Percentiles rank a stretch among this genome's conserved stretches.
phyloP scores from a whole-genome alignment of 2,888 invertebrate species.

The Thelaira solivaga region DNA sequence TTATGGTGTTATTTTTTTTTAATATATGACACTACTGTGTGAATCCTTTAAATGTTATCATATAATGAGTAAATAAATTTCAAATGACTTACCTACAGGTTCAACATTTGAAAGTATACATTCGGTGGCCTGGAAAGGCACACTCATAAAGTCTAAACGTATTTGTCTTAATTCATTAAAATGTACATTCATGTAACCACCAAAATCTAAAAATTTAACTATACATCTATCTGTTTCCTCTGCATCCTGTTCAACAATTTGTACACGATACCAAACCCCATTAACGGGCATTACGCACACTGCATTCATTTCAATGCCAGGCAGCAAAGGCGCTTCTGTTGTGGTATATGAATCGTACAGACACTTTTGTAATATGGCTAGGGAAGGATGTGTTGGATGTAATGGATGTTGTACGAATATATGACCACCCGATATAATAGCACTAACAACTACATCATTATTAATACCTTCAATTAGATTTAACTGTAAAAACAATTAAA shows the following conservation, averaged over 20 bases:
- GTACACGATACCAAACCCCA: slow-evolving; percentile 93
- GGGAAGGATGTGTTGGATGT: slow-evolving; percentile 93
- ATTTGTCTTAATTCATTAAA: slow-evolving; percentile 92
- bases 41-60: too few relatives aligned
- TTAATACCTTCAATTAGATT: slow-evolving; percentile 93
- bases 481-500: slow-evolving; percentile 79
- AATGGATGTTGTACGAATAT: slow-evolving; percentile 97
- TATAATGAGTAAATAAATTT: too few relatives aligned
- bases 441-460: slow-evolving; percentile 94
- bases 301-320: slow-evolving; percentile 86
- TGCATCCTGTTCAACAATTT: slow-evolving; percentile 82
- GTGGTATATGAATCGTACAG: slow-evolving; percentile 90
- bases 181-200: slow-evolving; percentile 91
- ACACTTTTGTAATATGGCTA: slow-evolving; percentile 87
- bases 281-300: slow-evolving; percentile 90
- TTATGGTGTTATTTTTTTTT: too few relatives aligned
- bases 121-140: slow-evolving; percentile 98
- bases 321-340: slow-evolving; percentile 87
- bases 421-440: slow-evolving; percentile 90
- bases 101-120: slow-evolving; percentile 93
- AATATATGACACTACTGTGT: too few relatives aligned
- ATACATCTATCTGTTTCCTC: slow-evolving; percentile 79
- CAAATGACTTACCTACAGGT: slow-evolving; percentile 81
- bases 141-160: slow-evolving; percentile 92
- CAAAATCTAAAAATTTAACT: slow-evolving; percentile 95